phyloP scores from a whole-genome alignment of 2,888 invertebrate genomes.

The Agriopis marginaria region DNA sequence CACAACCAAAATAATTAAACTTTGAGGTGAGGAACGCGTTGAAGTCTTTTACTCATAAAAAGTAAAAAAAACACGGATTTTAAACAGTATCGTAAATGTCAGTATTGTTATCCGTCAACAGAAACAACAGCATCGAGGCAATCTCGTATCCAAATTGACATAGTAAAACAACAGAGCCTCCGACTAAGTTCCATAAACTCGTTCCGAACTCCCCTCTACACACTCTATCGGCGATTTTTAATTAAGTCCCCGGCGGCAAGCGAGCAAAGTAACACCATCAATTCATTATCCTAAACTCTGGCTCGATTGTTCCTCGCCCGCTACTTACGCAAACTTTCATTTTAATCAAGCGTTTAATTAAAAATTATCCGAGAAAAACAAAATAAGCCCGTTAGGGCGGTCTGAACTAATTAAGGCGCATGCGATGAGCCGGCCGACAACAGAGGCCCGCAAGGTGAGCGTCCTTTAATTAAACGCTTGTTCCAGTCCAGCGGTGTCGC shows the following conservation, averaged over 20 bases:
- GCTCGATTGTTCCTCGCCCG: constrained; percentile 85
- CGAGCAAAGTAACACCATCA: constrained; percentile 86
- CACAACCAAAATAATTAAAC: background rate
- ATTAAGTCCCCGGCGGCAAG: constrained; percentile 84
- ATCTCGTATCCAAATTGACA: constrained; percentile 85
- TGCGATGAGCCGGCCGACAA: constrained; percentile 80
- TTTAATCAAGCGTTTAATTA: constrained; percentile 87
- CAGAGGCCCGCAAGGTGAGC: constrained; percentile 78
- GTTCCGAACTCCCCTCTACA: constrained; percentile 83
- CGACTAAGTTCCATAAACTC: constrained; percentile 84
- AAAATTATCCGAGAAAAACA: constrained; percentile 87
- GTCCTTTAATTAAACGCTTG: constrained; percentile 82
- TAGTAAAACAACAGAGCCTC: constrained; percentile 83
- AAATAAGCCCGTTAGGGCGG: constrained; percentile 86
- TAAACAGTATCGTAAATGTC: background rate
- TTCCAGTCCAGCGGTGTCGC: constrained; percentile 75
- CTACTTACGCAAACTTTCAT: constrained; percentile 87
- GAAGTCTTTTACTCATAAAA: constrained; percentile 36
- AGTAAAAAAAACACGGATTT: background rate
- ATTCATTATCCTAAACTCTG: constrained; percentile 86
- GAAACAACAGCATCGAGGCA: constrained; percentile 58
- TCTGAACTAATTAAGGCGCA: constrained; percentile 85
- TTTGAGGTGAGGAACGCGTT: constrained; percentile 26
- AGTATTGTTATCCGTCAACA: constrained; percentile 12
- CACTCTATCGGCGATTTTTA: constrained; percentile 86